phyloP scores from a whole-genome alignment of 2,797 vertebrate species.

The Oceanodroma leucorhoa region DNA sequence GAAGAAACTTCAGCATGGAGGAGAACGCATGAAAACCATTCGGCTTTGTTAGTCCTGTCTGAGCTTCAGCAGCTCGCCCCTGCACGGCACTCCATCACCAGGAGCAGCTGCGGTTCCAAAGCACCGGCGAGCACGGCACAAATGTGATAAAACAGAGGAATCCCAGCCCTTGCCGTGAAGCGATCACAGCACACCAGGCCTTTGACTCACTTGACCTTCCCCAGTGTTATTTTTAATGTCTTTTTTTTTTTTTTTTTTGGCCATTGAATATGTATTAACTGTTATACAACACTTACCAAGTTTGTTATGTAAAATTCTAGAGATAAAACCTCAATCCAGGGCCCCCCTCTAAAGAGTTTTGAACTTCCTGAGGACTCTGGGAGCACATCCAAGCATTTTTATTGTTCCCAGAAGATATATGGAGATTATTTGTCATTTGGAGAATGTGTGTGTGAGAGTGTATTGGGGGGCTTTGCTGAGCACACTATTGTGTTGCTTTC shows the following conservation, averaged over 20 bases:
- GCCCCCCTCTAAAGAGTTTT: slow-evolving; percentile 28
- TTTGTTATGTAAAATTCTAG: slow-evolving; percentile 48
- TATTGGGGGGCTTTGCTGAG: neutral
- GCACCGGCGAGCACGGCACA: neutral
- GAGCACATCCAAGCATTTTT: slow-evolving; percentile 45
- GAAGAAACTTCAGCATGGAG: neutral
- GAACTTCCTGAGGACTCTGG: slow-evolving; percentile 57
- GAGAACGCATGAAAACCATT: neutral
- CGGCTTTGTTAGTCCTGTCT: neutral
- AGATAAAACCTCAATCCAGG: slow-evolving; percentile 51
- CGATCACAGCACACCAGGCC: neutral
- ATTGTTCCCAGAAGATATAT: slow-evolving; percentile 40
- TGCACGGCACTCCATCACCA: neutral
- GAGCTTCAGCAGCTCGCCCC: neutral
- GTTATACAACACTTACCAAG: slow-evolving; percentile 33
- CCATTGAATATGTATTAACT: slow-evolving; percentile 59
- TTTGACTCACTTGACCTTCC: slow-evolving; percentile 51
- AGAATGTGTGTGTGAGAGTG: neutral
- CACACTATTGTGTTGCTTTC: slow-evolving; percentile 24
- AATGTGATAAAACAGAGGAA: slow-evolving; percentile 5
- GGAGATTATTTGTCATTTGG: slow-evolving; percentile 39
- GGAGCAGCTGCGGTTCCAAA: neutral
- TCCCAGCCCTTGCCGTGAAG: neutral
- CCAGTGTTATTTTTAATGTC: slow-evolving; percentile 30
- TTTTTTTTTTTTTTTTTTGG: neutral